A percentile compares a stretch with the other conserved stretches of the same genome.
phyloP scores from a whole-genome alignment of 1,140 invertebrate genomes.

The Eupeodes corollae region DNA sequence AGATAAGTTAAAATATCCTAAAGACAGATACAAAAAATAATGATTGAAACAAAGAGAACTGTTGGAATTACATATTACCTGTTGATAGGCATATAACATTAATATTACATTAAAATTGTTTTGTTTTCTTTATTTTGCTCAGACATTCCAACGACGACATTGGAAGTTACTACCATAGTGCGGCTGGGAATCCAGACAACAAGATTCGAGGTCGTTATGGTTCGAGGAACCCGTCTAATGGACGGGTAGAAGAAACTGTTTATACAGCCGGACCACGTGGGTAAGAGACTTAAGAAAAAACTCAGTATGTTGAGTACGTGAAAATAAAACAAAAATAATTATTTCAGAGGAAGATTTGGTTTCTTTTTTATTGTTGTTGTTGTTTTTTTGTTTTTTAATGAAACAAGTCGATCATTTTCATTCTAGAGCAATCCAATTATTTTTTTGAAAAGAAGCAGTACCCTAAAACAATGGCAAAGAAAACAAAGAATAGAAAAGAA shows the following conservation, averaged over 20 bases:
- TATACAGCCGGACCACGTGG: constrained; percentile 63
- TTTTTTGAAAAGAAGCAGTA: background rate
- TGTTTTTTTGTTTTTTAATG: too few species aligned
- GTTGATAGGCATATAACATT: background rate
- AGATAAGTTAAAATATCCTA: too few species aligned
- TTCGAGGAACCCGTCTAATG: constrained; percentile 49
- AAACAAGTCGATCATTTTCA: too few species aligned
- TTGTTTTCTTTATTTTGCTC: constrained; percentile 1
- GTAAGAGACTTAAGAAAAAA: constrained; percentile 29
- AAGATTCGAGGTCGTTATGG: constrained; percentile 52
- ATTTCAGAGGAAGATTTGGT: too few species aligned
- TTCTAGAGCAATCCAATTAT: background rate
- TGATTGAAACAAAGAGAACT: too few species aligned
- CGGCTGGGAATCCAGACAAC: constrained; percentile 46
- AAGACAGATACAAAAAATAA: too few species aligned
- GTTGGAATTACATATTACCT: too few species aligned
- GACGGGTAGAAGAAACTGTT: constrained; percentile 50
- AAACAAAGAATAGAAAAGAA: too few species aligned
- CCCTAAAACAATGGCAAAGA: too few species aligned
- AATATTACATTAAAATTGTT: background rate
- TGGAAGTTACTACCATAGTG: constrained; percentile 48
- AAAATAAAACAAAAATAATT: too few species aligned
- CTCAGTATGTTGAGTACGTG: too few species aligned
- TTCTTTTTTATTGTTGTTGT: too few species aligned
- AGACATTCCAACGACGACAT: constrained; percentile 54